Evolutionary conservation across 1,140 invertebrate genomes (phyloP).

Genomic region (Monomorium pharaonis): DNA sequence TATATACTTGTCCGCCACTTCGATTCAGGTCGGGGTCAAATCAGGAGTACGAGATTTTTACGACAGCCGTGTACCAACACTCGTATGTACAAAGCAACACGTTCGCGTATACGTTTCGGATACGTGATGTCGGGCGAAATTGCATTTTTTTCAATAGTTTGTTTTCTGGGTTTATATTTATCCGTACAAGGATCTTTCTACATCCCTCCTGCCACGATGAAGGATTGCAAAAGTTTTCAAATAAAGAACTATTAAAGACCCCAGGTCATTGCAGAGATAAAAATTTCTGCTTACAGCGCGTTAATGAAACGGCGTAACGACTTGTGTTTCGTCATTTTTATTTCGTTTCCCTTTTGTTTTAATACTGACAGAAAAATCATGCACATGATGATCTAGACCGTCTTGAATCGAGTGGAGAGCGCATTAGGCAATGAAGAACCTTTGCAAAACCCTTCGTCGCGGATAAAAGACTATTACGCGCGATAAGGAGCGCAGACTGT

Average conservation of each 20-base stretch:
- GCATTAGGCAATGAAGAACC: neutral
- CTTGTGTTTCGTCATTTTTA: too few relatives aligned
- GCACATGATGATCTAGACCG: neutral
- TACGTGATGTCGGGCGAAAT: neutral
- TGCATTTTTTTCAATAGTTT: neutral
- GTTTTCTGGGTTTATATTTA: constrained; percentile 8
- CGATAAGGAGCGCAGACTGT: neutral
- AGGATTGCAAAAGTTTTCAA: constrained; percentile 8
- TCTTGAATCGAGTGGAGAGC: neutral
- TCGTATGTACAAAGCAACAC: neutral
- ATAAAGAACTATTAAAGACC: neutral
- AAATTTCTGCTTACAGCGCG: neutral
- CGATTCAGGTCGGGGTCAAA: constrained; percentile 49
- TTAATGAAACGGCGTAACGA: neutral
- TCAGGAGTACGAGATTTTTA: constrained; percentile 23
- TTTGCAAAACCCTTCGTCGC: neutral
- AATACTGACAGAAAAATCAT: neutral
- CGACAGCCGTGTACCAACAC: too few relatives aligned
- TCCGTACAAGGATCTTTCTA: neutral
- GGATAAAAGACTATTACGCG: neutral
- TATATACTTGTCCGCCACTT: constrained; percentile 34
- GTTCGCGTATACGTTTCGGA: neutral
- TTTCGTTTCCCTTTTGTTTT: too few relatives aligned
- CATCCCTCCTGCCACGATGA: neutral
- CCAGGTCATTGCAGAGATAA: neutral